phyloP scores from a whole-genome alignment of 64 coral and sea anemone genomes.

The Dendrophyllia cribrosa region DNA sequence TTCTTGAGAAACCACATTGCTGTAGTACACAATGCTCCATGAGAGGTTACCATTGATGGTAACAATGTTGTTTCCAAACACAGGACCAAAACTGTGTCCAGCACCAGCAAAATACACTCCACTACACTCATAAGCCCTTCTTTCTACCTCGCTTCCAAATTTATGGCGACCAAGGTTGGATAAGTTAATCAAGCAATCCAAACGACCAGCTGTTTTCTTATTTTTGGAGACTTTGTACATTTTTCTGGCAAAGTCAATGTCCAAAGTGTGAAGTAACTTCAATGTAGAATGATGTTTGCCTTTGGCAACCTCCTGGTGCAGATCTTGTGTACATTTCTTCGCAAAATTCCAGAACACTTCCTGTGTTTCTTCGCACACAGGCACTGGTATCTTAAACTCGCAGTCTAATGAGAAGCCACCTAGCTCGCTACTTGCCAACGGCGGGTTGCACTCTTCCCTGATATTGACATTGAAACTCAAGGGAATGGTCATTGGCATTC shows the following conservation, averaged over 20 bases:
- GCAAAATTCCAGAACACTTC: conserved; percentile 64
- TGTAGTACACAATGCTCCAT: conserved; percentile 68
- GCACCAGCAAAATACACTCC: conserved; percentile 67
- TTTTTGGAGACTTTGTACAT: conserved; percentile 25
- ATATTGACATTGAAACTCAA: conserved; percentile 54
- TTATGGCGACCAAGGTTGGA: conserved; percentile 52
- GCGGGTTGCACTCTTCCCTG: conserved; percentile 52
- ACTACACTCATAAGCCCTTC: neutral
- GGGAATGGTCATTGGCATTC: conserved; percentile 37
- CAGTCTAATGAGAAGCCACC: conserved; percentile 23
- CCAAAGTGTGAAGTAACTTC: conserved; percentile 13
- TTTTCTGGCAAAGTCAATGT: neutral
- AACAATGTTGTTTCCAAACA: conserved; percentile 68
- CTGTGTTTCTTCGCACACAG: neutral
- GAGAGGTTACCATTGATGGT: conserved; percentile 50
- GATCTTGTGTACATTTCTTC: conserved; percentile 21
- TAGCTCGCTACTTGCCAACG: neutral
- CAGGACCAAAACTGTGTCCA: conserved; percentile 72
- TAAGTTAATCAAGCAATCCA: conserved; percentile 31
- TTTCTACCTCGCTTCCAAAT: conserved; percentile 11
- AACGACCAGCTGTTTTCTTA: conserved; percentile 60
- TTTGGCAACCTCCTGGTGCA: neutral
- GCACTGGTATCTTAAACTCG: conserved; percentile 16
- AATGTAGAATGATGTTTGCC: conserved; percentile 19
- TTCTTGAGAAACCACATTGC: conserved; percentile 51